These are phyloP conservation scores for Smittia aterrima DNA, from an alignment of 2,888 invertebrate genomes.

Conservation along the genomic window DNA sequence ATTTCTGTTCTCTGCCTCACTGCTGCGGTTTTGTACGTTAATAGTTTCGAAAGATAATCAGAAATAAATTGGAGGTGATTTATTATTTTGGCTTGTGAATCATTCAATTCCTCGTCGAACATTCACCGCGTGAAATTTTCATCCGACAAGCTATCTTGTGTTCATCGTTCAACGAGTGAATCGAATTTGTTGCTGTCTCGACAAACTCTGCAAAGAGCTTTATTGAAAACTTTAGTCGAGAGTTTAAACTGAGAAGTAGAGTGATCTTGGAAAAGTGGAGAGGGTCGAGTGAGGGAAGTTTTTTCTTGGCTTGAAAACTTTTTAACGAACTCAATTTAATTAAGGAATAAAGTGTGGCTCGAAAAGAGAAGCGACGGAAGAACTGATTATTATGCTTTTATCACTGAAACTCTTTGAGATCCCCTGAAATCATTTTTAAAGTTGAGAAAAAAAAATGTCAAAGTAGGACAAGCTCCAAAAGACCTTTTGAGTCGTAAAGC, in stretches of 20 bases:
- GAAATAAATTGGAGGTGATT: conserved; percentile 28
- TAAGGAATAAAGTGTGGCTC: not conserved
- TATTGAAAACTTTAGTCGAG: not conserved
- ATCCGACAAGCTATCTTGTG: not conserved
- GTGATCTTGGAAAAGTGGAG: not conserved
- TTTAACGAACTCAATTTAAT: conserved; percentile 3
- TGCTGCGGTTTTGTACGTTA: conserved; percentile 14
- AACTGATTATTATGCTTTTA: not conserved
- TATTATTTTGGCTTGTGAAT: not conserved
- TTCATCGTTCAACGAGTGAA: not conserved
- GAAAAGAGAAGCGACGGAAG: not conserved
- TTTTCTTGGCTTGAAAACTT: not conserved
- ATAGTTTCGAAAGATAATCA: conserved; percentile 32
- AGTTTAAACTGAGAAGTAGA: not conserved
- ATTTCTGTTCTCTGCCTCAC: conserved; percentile 20
- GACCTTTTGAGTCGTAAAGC: not conserved
- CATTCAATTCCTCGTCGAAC: conserved; percentile 20
- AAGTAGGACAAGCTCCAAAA: not conserved
- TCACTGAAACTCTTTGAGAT: not conserved
- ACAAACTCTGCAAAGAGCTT: not conserved
- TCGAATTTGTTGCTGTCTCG: not conserved
- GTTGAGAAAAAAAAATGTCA: not conserved
- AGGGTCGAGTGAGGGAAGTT: too few relatives aligned
- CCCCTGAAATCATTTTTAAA: not conserved
- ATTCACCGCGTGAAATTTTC: not conserved